A percentile compares a stretch with the other conserved stretches of the same genome.
Conservation (phyloP, 1,140 invertebrate species). For the Armadillidium nasatum region DNA sequence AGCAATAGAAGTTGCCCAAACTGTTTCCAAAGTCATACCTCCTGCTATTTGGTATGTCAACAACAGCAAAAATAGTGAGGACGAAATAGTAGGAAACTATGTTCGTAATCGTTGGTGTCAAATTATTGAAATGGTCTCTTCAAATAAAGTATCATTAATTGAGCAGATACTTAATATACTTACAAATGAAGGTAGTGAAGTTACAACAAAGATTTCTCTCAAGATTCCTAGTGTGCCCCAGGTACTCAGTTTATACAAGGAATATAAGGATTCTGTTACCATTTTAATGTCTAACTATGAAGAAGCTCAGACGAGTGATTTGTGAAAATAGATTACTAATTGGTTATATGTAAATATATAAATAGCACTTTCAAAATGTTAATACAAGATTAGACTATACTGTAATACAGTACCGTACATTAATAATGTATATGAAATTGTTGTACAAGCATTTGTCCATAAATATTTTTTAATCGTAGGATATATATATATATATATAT, state of each 20-base stretch:
- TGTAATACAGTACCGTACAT: no score
- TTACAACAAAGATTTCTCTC: not conserved
- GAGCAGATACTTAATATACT: not conserved
- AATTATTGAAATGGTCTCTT: not conserved
- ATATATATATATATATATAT: no score
- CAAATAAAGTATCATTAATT: not conserved
- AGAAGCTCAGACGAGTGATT: not conserved
- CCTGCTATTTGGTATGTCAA: not conserved
- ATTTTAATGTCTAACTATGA: not conserved
- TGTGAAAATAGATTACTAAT: not conserved
- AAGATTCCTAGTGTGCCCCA: not conserved
- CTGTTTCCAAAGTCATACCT: not conserved
- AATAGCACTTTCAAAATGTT: no score
- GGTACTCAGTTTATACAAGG: not conserved
- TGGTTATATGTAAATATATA: not conserved
- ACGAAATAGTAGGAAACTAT: not conserved
- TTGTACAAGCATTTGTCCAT: no score
- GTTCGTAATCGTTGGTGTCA: not conserved
- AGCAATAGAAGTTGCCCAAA: not conserved
- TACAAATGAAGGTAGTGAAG: not conserved
- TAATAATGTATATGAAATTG: no score
- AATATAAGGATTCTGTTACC: not conserved
- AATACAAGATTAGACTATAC: no score
- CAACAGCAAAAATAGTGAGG: not conserved
- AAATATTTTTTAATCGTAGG: no score